Percentiles rank a stretch among this genome's conserved stretches.
Conservation (phyloP, 2,888 invertebrate species). For the Thecophora atra region DNA sequence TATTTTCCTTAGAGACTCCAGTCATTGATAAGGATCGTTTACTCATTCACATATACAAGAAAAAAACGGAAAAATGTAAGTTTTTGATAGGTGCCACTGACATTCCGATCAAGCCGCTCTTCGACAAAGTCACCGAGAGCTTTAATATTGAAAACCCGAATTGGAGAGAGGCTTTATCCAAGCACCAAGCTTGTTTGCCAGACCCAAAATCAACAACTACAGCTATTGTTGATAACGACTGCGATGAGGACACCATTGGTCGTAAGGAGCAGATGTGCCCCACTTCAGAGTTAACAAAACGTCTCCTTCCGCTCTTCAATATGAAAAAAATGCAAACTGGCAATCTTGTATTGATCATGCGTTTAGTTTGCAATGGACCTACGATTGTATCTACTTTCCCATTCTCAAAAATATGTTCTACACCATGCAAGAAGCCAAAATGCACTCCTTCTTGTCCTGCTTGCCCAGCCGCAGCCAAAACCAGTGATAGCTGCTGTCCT, state of each 20-base stretch:
- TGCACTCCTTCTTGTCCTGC: conserved; percentile 29
- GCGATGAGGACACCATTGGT: conserved; percentile 50
- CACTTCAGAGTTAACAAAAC: conserved; percentile 58
- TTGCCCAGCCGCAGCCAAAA: conserved; percentile 24
- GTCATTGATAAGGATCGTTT: conserved; percentile 58
- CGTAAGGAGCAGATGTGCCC: conserved; percentile 58
- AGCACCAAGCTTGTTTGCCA: conserved; percentile 49
- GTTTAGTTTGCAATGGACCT: conserved; percentile 62
- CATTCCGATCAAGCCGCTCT: conserved; percentile 56
- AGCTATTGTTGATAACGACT: conserved; percentile 50
- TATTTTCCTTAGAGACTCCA: conserved; percentile 60
- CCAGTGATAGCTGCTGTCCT: conserved; percentile 35
- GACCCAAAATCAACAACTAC: conserved; percentile 41
- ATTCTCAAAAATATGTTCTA: conserved; percentile 51
- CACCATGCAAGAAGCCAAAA: conserved; percentile 38
- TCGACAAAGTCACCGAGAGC: conserved; percentile 59
- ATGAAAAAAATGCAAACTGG: conserved; percentile 59
- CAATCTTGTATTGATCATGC: conserved; percentile 60
- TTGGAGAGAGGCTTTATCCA: conserved; percentile 50
- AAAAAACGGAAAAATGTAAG: conserved; percentile 62
- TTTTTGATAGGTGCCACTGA: conserved; percentile 61
- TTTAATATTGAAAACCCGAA: conserved; percentile 56
- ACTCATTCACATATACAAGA: conserved; percentile 60
- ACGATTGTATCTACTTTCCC: conserved; percentile 60
- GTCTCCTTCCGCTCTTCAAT: conserved; percentile 60